Conservation (phyloP, 2,888 invertebrate genomes). For the Gandaritis pyraliata region DNA sequence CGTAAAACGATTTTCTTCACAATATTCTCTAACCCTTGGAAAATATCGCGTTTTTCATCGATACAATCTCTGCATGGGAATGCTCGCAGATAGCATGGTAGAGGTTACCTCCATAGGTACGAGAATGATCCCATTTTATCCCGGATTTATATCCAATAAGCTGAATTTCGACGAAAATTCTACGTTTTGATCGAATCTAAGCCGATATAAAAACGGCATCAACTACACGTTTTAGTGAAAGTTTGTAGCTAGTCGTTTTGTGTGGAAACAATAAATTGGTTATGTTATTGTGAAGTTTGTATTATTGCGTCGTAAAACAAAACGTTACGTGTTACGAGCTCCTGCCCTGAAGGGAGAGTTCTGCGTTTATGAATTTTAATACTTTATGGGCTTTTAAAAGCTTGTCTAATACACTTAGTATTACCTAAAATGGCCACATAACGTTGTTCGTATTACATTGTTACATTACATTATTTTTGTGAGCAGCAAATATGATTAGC, state of each 20-base stretch:
- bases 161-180: constrained; percentile 64
- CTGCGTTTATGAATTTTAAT: constrained; percentile 51
- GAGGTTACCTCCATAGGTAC: constrained; percentile 56
- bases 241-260: constrained; percentile 53
- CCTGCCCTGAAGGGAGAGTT: constrained; percentile 42
- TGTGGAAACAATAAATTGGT: constrained; percentile 58
- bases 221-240: constrained; percentile 50
- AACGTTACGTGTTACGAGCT: constrained; percentile 46
- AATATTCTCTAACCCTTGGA: constrained; percentile 19
- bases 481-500: not conserved
- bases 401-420: constrained; percentile 33
- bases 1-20: constrained; percentile 21
- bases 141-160: constrained; percentile 75
- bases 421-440: constrained; percentile 8
- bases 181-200: constrained; percentile 62
- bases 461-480: no score
- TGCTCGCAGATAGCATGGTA: constrained; percentile 28
- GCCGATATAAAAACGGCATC: constrained; percentile 54
- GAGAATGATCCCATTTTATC: constrained; percentile 71
- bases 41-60: constrained; percentile 20
- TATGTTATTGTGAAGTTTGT: constrained; percentile 52
- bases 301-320: constrained; percentile 56
- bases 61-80: constrained; percentile 30
- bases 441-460: not conserved
- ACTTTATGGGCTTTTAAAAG: constrained; percentile 48